Evolutionary conservation across 2,888 invertebrate species (phyloP).

Genomic region (Podotricha telesiphe): DNA sequence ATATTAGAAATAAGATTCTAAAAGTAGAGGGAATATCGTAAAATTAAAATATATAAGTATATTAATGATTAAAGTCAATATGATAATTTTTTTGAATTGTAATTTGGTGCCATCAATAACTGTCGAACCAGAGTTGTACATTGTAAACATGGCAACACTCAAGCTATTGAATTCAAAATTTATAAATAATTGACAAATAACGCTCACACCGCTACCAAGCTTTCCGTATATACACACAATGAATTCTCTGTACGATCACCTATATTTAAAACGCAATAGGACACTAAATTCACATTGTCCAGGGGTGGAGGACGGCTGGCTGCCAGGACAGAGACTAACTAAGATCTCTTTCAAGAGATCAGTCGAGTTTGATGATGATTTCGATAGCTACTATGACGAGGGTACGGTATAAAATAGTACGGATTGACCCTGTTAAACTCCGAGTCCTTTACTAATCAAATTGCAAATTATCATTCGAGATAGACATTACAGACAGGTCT

Average conservation of each 20-base stretch:
- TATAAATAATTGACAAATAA: conserved; percentile 1
- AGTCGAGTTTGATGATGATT: conserved; percentile 80
- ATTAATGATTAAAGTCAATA: not conserved
- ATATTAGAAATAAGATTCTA: not conserved
- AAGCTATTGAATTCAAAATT: conserved; percentile 5
- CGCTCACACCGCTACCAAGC: conserved; percentile 24
- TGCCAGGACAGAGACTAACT: conserved; percentile 81
- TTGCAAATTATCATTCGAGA: conserved; percentile 44
- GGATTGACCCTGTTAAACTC: conserved; percentile 71
- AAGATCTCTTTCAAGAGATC: conserved; percentile 80
- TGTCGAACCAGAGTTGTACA: not conserved
- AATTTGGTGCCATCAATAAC: not conserved
- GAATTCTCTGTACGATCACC: conserved; percentile 45
- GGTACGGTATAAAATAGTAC: conserved; percentile 73
- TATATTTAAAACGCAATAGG: conserved; percentile 58
- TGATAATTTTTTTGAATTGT: not conserved
- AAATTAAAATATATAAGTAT: not conserved
- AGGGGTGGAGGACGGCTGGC: conserved; percentile 81
- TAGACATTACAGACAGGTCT: conserved; percentile 40
- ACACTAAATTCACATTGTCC: conserved; percentile 73
- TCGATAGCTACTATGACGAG: conserved; percentile 78
- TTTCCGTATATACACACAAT: conserved; percentile 35
- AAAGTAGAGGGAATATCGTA: not conserved
- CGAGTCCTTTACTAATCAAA: conserved; percentile 53
- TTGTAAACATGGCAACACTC: conserved; percentile 15